A percentile compares a stretch with the other conserved stretches of the same genome.
Conservation (phyloP, 1,140 invertebrate species). For the Drosophila sp. region DNA sequence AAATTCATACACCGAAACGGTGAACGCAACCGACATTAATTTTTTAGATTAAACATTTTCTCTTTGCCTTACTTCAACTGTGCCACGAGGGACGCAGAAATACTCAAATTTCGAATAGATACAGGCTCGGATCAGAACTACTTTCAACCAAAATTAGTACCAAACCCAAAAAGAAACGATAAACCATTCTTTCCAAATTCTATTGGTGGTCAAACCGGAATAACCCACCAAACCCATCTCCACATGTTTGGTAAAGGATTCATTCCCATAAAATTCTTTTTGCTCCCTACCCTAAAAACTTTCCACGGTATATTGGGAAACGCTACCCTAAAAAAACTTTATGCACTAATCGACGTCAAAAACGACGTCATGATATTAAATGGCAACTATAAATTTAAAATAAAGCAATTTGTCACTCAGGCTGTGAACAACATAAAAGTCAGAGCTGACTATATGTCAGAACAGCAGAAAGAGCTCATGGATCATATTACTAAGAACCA, state of each 20-base stretch:
- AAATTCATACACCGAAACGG: not conserved
- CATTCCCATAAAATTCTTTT: not conserved
- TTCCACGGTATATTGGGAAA: slow-evolving; percentile 17
- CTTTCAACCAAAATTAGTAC: slow-evolving; percentile 4
- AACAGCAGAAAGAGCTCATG: slow-evolving; percentile 4
- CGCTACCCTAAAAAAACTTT: slow-evolving; percentile 5
- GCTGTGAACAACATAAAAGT: slow-evolving; percentile 15
- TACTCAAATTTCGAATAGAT: slow-evolving; percentile 4
- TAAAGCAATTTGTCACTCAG: slow-evolving; percentile 5
- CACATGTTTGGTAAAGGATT: slow-evolving; percentile 11
- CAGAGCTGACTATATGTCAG: slow-evolving; percentile 1
- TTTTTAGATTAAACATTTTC: slow-evolving; percentile 14
- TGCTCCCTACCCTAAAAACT: slow-evolving; percentile 1
- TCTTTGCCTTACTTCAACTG: slow-evolving; percentile 13
- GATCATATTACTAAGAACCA: no score
- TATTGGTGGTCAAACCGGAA: slow-evolving; percentile 8
- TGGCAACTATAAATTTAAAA: slow-evolving; percentile 1
- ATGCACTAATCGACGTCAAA: slow-evolving; percentile 1
- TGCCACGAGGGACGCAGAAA: not conserved
- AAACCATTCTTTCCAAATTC: slow-evolving; percentile 11
- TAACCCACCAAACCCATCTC: slow-evolving; percentile 11
- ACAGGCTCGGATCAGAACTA: slow-evolving; percentile 17
- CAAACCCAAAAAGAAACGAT: slow-evolving; percentile 3
- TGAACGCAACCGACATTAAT: not conserved
- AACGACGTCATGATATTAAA: slow-evolving; percentile 2